These are phyloP conservation scores for Macaria liturata DNA, from an alignment of 2,888 invertebrate genomes.

Conservation along the genomic window DNA sequence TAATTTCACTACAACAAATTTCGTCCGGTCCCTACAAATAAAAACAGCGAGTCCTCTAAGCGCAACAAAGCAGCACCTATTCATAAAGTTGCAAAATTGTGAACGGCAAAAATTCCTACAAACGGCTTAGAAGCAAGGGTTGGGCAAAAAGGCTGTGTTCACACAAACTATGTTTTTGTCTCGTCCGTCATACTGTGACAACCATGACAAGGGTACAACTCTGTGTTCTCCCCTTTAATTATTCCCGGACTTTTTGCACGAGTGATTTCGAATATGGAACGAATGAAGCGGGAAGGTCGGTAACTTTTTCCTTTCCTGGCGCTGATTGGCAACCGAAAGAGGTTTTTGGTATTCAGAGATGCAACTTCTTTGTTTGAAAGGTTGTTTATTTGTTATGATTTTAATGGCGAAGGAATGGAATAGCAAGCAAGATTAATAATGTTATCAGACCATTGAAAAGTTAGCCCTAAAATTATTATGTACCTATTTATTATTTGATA, in stretches of 20 bases:
- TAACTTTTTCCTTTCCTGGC: conserved; percentile 29
- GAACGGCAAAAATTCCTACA: conserved; percentile 52
- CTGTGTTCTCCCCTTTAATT: conserved; percentile 56
- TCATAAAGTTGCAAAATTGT: conserved; percentile 47
- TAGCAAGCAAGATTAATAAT: too few species aligned
- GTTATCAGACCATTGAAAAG: too few species aligned
- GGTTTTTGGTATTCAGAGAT: too few species aligned
- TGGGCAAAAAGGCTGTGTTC: conserved; percentile 55
- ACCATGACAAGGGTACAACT: conserved; percentile 45
- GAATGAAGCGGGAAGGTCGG: conserved; percentile 39
- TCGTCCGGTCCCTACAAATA: neutral
- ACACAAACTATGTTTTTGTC: conserved; percentile 55
- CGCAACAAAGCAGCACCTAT: conserved; percentile 24
- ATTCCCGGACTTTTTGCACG: conserved; percentile 53
- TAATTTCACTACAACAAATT: too few species aligned
- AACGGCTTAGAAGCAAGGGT: conserved; percentile 48
- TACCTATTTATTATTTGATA: too few species aligned
- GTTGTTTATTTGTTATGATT: too few species aligned
- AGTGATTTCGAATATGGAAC: conserved; percentile 49
- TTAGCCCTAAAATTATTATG: too few species aligned
- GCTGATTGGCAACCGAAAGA: conserved; percentile 26
- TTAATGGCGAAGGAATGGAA: neutral
- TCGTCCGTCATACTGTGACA: conserved; percentile 57
- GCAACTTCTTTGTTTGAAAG: too few species aligned
- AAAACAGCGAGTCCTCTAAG: conserved; percentile 7